Conservation (phyloP, 2,888 invertebrate genomes). For the Zygothrica quintamaculata region DNA sequence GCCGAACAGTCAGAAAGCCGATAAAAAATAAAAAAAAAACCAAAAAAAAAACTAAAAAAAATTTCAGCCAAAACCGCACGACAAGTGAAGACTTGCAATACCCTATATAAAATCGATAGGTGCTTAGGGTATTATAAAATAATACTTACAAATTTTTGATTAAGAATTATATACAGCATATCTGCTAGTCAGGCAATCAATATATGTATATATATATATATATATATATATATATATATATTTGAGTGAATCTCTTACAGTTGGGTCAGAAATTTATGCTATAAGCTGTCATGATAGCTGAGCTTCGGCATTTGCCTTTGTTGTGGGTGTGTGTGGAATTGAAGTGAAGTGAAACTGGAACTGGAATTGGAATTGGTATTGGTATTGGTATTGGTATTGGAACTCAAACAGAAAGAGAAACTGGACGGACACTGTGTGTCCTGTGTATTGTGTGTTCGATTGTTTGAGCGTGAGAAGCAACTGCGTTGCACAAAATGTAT, state of each 20-base stretch:
- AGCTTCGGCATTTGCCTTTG: constrained; percentile 51
- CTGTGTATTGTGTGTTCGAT: constrained; percentile 22
- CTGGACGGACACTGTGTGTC: constrained; percentile 51
- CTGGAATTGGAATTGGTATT: not conserved
- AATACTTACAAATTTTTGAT: not conserved
- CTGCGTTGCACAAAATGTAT: too few relatives aligned
- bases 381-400: constrained; percentile 10
- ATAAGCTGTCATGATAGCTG: constrained; percentile 68
- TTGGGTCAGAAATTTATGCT: constrained; percentile 54
- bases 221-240: too few relatives aligned
- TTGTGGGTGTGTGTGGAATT: constrained; percentile 54
- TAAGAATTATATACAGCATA: too few relatives aligned
- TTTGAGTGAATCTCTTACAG: constrained; percentile 3
- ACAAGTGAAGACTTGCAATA: constrained; percentile 38
- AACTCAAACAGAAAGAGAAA: too few relatives aligned
- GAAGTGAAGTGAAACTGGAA: constrained; percentile 3
- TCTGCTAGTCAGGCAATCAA: constrained; percentile 21
- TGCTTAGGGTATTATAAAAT: too few relatives aligned
- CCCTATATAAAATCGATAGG: constrained; percentile 23
- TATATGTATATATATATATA: too few relatives aligned
- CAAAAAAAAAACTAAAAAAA: constrained; percentile 1
- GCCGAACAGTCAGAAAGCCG: constrained; percentile 50
- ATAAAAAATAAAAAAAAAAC: constrained; percentile 37
- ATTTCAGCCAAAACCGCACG: constrained; percentile 27
- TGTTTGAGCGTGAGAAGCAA: constrained; percentile 73